Base-by-base conservation (phyloP, 2,797 vertebrate species). In the Neosilurus mollespiculum region DNA sequence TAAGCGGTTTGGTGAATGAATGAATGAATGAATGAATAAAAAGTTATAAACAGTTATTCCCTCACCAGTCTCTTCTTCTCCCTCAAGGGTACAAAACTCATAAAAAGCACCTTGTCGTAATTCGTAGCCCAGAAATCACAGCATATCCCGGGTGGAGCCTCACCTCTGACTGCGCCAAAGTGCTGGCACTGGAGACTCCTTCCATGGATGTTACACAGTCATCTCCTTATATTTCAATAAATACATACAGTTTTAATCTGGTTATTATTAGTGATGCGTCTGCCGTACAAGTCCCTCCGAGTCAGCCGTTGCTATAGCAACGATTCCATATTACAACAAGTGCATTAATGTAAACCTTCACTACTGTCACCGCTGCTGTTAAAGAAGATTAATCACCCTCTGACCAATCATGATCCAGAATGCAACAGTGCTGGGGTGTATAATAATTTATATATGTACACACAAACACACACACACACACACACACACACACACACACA, bases 401-500 rank as follows among this genome's bases (percentile, higher is more conserved):
- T 43, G 75, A 37, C 59, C 59, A 64, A 78, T 76, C 76, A 64
- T 6, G 24, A 62, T 49, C 12, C 3, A 78, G 75, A 16, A 78
- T 16, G 58, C 76, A 62, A 62, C 34, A 51, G 30, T 64, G 76
- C 76, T 10, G 22, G 16, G 59, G 59, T 14, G 34, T 62, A 43
- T 43, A 43, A 43, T 43, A 43, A 43, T 43, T 43, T n/a, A n/a
- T n/a, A n/a, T n/a, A n/a, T n/a, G n/a, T 43, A 53, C 70, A 16
- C 70, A 26, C 70, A 72, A 49, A 56, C 71, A 72, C 51, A 72
- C 30, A 49, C 75, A 78, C 30, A 77, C 58, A 78, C 75, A 78
- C 58, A 78, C 76, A 78, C 76, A 64, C 76, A 78, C 59, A 49
- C 75, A 78, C 58, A 24, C 76, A 62, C 56, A 78, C 59, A 78